phyloP scores from a whole-genome alignment of 2,797 vertebrate species.

The Lophura swinhoii region DNA sequence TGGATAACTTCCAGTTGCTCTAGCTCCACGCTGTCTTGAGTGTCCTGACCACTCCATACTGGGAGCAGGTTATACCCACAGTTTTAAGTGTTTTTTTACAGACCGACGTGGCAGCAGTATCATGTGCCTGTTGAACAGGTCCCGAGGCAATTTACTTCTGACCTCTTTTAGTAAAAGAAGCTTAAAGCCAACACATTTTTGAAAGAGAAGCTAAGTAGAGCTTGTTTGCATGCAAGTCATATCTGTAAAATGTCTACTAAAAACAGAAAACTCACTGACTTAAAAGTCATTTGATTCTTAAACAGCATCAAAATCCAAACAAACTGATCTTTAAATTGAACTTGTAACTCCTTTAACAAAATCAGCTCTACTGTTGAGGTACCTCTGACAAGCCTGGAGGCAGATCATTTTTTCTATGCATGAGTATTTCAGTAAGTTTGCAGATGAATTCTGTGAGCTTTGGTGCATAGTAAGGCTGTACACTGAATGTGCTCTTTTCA shows the following conservation, averaged over 20 bases:
- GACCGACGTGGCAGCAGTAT: neutral
- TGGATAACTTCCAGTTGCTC: neutral
- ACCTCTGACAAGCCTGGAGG: neutral
- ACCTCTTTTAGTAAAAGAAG: neutral
- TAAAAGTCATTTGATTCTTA: neutral
- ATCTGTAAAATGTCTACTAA: slow-evolving; percentile 4
- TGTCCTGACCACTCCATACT: neutral
- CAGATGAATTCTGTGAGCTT: neutral
- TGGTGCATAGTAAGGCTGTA: neutral
- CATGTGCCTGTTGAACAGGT: neutral
- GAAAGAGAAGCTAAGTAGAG: neutral
- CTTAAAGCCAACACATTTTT: neutral
- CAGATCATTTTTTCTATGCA: slow-evolving; percentile 24
- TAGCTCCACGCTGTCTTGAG: neutral
- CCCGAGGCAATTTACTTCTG: neutral
- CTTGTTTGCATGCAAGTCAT: neutral
- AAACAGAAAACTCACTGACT: slow-evolving; percentile 1
- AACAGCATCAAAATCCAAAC: neutral
- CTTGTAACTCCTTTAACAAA: slow-evolving; percentile 11
- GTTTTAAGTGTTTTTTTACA: neutral
- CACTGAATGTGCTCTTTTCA: neutral
- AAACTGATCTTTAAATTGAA: slow-evolving; percentile 30
- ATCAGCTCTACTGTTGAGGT: neutral
- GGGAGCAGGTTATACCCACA: neutral
- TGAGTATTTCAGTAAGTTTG: slow-evolving; percentile 26